phyloP scores from a whole-genome alignment of 2,888 invertebrate species.

The Brassicogethes aeneus region DNA sequence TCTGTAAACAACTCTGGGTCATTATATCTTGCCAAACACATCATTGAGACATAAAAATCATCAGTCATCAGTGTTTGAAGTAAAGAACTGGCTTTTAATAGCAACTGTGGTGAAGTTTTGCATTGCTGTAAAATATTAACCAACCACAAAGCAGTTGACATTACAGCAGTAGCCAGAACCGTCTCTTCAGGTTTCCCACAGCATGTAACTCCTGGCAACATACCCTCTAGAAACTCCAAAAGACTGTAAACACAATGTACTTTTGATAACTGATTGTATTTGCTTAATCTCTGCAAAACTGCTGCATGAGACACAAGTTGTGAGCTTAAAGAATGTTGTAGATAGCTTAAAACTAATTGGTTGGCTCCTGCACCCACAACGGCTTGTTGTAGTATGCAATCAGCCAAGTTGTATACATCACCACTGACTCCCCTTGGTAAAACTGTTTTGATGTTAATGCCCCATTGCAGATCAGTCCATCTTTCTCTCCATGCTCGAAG shows the following conservation, averaged over 20 bases:
- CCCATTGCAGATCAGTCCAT: constrained; percentile 95
- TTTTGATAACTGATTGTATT: constrained; percentile 73
- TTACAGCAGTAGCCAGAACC: constrained; percentile 71
- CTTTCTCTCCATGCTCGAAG: constrained; percentile 89
- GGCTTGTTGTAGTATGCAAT: constrained; percentile 89
- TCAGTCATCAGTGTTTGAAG: constrained; percentile 51
- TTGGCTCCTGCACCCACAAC: constrained; percentile 90
- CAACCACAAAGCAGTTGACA: constrained; percentile 74
- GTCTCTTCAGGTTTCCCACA: constrained; percentile 83
- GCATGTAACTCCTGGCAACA: constrained; percentile 51
- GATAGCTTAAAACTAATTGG: constrained; percentile 80
- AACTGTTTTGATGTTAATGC: constrained; percentile 89
- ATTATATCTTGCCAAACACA: constrained; percentile 74
- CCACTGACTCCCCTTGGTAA: constrained; percentile 83
- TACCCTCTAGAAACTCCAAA: constrained; percentile 73
- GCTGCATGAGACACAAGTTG: constrained; percentile 88
- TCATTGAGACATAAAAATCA: constrained; percentile 72
- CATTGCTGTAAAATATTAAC: constrained; percentile 60
- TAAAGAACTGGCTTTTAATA: constrained; percentile 55
- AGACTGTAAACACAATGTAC: constrained; percentile 82
- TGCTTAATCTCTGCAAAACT: constrained; percentile 77
- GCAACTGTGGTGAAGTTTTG: constrained; percentile 38
- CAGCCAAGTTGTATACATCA: constrained; percentile 88
- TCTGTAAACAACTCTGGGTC: constrained; percentile 59
- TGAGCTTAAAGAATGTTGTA: constrained; percentile 84